Evolutionary conservation across 2,797 vertebrate genomes (phyloP).

Genomic region (Myotis findleyi): DNA sequence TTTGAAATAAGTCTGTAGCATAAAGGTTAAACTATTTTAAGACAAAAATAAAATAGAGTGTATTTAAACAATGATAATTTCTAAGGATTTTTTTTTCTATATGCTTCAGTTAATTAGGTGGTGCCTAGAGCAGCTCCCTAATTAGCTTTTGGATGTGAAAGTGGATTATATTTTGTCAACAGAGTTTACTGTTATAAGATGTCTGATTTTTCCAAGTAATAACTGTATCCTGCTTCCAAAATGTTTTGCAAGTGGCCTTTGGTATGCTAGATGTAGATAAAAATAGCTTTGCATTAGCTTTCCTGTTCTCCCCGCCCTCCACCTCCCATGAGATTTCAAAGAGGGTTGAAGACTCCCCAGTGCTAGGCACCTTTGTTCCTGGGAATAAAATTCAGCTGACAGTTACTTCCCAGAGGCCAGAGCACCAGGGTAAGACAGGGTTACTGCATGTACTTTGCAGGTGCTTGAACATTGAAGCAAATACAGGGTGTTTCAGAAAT

Average conservation of each 20-base stretch:
- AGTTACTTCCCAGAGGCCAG: background rate
- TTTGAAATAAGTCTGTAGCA: slow-evolving; percentile 98
- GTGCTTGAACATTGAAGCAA: background rate
- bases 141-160: slow-evolving; percentile 56
- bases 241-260: slow-evolving; percentile 31
- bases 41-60: slow-evolving; percentile 97
- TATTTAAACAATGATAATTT: slow-evolving; percentile 92
- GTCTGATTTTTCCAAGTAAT: slow-evolving; percentile 13
- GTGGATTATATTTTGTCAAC: slow-evolving; percentile 64
- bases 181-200: slow-evolving; percentile 9
- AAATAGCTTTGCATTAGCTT: slow-evolving; percentile 39
- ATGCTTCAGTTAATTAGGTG: slow-evolving; percentile 50
- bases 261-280: background rate
- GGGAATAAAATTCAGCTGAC: background rate
- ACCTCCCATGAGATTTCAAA: background rate
- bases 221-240: slow-evolving; percentile 1
- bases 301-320: background rate
- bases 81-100: slow-evolving; percentile 58
- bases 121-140: slow-evolving; percentile 39
- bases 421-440: background rate
- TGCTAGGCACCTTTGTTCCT: background rate
- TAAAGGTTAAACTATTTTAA: slow-evolving; percentile 99
- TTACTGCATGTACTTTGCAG: background rate
- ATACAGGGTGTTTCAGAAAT: slow-evolving; percentile 14
- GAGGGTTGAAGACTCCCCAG: background rate